Base-by-base conservation (phyloP, 2,113 vertebrate species). In the Bagarius yarrelli region DNA sequence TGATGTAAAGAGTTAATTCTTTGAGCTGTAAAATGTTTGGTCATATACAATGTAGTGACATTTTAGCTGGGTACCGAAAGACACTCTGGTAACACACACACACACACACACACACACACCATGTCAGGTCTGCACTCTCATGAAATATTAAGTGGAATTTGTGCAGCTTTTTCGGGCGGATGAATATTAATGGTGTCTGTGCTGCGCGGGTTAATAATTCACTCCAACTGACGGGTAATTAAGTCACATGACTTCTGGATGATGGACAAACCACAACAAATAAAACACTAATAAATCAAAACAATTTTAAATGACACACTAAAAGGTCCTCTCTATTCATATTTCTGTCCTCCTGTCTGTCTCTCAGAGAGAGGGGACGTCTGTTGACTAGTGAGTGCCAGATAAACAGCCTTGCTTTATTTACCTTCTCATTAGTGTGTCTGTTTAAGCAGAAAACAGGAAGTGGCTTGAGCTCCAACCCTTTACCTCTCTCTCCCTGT, bases 141-240 rank as follows among this genome's bases (percentile, higher is more conserved):
- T 92, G 53, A 89, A 92, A 91, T 91, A 92, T 93, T 90, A 86
- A 91, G 89, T 84, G 32, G 78, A 84, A 76, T 87, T 86, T 80
- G 73, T 77, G 70, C 82, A 81, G 75, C 47, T 66, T 79, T 83
- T 36, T 59, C 76, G 0, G 34, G 50, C 27, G 64, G 55, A 88
- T 89, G 85, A 90, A 91, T 90, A 92, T 92, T 91, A 84, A 93
- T 90, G 85, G 83, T 72, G 78, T 85, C 85, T 87, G 83, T 78
- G 83, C 83, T 84, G 82, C 60, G 60, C 83, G 66, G 88, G 91
- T 92, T 88, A 90, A 93, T 92, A 92, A 90, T 93, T 90, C 60
- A 91, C 92, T 90, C 60, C 91, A 83, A 74, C 86, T 66, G 86
- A 86, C 83, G 82, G 80, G 84, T 90, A 85, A 92, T 90, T 89